Evolutionary conservation across 2,113 vertebrate genomes (phyloP), one percentile per base, ranked within the genome.

Genomic region (Amblyopsis rosae): DNA sequence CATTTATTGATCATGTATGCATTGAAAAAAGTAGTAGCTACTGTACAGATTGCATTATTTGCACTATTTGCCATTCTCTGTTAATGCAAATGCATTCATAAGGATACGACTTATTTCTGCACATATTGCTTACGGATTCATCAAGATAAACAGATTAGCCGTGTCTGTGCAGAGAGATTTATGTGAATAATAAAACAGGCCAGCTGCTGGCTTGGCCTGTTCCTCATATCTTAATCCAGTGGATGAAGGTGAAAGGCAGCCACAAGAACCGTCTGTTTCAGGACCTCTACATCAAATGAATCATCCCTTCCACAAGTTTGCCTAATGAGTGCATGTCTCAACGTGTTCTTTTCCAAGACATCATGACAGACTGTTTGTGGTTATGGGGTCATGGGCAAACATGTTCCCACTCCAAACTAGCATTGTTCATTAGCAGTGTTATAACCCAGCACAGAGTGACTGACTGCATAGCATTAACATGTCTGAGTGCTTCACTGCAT

Each of bases 221-320:
- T 74, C 59, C 58, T 61, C 82, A 41, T 16, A 3, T 53, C 65
- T n/a, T 55, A 69, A 57, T 67, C 35, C 7, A 41, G 5, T 41
- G 3, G 12, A 66, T 83, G 82, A 77, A 71, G 49, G 48, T 4
- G 86, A 83, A 77, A 72, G 51, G 45, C 4, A 33, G 16, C 50
- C 26, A 35, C 9, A 69, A 64, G 67, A 51, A 12, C 67, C 72
- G 45, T 79, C 45, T 88, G 78, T 85, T 77, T 77, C 67, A 32
- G 9, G 61, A 75, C 68, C 1, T 64, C 51, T 46, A 49, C 73
- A 77, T 86, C 35, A 82, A 74, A 89, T 89, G 86, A 89, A 83
- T 91, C 86, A 89, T 86, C 85, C 66, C 80, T 86, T 92, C 87
- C 88, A 84, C 77, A 79, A 85, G 83, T 85, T 88, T 89, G 75